Conservation (phyloP, 2,888 invertebrate genomes). For the Volucella inanis region DNA sequence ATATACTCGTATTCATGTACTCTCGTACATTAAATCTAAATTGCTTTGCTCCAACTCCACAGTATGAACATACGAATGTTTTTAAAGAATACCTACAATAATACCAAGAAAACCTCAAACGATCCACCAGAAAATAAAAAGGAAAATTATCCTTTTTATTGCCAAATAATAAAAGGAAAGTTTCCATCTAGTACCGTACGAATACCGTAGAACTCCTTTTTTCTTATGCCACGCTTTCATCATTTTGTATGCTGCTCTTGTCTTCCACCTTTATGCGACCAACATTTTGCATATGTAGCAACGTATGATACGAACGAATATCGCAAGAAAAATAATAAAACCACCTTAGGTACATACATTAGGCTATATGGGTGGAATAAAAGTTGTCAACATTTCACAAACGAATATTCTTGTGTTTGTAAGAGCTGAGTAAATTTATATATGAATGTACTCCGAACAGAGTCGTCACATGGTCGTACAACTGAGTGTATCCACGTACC, state of each 20-base stretch:
- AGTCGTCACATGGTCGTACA: constrained; percentile 13
- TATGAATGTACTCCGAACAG: neutral
- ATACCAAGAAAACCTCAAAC: constrained; percentile 68
- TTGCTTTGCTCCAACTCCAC: constrained; percentile 58
- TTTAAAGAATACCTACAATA: neutral
- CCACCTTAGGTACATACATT: constrained; percentile 27
- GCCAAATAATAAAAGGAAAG: constrained; percentile 74
- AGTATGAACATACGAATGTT: constrained; percentile 9
- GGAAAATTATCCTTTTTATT: constrained; percentile 73
- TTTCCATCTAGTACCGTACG: constrained; percentile 53
- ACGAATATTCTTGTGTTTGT: neutral
- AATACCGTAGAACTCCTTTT: constrained; percentile 35
- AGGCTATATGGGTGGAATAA: constrained; percentile 49
- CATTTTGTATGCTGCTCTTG: constrained; percentile 70
- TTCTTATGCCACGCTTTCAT: constrained; percentile 67
- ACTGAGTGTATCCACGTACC: constrained; percentile 3
- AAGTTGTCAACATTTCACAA: constrained; percentile 49
- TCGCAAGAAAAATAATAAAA: constrained; percentile 49
- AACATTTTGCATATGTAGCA: constrained; percentile 62
- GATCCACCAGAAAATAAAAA: constrained; percentile 72
- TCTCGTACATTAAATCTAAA: constrained; percentile 64
- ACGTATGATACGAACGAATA: constrained; percentile 7
- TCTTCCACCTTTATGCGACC: constrained; percentile 66
- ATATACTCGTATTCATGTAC: constrained; percentile 3
- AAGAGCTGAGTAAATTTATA: neutral